Conservation (phyloP, 1,140 invertebrate species). For the Chelonus insularis region DNA sequence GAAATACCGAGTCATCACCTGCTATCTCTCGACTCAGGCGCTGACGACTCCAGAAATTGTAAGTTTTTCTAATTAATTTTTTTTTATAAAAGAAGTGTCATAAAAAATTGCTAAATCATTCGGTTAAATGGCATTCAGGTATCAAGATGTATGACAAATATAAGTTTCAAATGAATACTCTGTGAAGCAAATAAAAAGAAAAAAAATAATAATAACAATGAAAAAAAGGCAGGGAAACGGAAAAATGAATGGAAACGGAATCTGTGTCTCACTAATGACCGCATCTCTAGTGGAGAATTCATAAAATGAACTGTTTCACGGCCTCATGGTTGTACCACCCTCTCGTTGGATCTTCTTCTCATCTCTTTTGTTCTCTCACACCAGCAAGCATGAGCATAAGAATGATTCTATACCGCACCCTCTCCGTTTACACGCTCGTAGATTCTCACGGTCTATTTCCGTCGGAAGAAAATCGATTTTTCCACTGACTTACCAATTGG, state of each 20-base stretch:
- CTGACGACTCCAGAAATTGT: constrained; percentile 41
- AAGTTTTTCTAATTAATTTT: constrained; percentile 23
- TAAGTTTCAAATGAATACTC: neutral
- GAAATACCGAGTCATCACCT: constrained; percentile 42
- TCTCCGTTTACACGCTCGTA: constrained; percentile 18
- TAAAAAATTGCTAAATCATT: neutral
- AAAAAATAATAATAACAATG: neutral
- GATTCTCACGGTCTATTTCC: constrained; percentile 21
- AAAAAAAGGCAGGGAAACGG: neutral
- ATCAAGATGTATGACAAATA: no score
- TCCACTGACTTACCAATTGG: constrained; percentile 19
- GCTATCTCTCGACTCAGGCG: constrained; percentile 24
- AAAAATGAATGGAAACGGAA: constrained; percentile 32
- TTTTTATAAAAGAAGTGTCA: neutral
- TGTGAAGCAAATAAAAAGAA: neutral
- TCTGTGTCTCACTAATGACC: constrained; percentile 34
- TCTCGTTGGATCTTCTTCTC: constrained; percentile 31
- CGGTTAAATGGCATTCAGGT: no score
- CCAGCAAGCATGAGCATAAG: neutral
- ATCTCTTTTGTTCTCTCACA: constrained; percentile 18
- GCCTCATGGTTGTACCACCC: constrained; percentile 9
- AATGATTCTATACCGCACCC: constrained; percentile 17
- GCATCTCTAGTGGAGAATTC: constrained; percentile 5
- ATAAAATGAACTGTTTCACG: constrained; percentile 36
- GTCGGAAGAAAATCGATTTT: constrained; percentile 19